Base-by-base conservation (phyloP, 2,888 invertebrate species). In the Drosophila koepferae region DNA sequence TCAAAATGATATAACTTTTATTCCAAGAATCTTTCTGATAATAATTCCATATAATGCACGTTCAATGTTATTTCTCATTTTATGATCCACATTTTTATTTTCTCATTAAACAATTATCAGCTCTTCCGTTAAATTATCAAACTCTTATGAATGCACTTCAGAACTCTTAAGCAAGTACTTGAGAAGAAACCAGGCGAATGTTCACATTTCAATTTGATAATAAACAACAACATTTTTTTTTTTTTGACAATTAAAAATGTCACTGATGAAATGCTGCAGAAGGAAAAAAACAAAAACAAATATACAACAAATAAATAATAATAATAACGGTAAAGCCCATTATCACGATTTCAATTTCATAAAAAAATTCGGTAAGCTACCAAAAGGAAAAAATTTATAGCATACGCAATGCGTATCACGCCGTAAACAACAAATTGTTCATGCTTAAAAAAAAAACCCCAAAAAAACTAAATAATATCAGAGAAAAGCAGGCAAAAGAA, bases 341-440 rank as follows among this genome's bases (percentile, higher is more conserved):
- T 63, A 78, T 67, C n/a, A 36, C 7, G 12, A 18, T 31, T 31
- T 46, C 12, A 59, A 58, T 69, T 63, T 51, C 59, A 58, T 51
- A 62, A 41, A 40, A 54, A 23, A 36, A 23, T 41, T 28, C n/a
- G 43, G 36, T 20, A 31, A 41, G 44, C 49, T 56, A 18, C 64
- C 34, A 31, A 5, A 36, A 76, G 41, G 0, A 20, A 40, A 16
- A 64, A 69, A 62, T 62, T 78, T 75, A 59, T 59, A 69, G 14
- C 51, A 28, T 10, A 36, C 43, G 44, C 48, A 43, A 46, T 70
- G 81, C 77, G 63, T 76, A 89, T 81, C 89, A 72, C 85, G 79
- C 64, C 62, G 48, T 60, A n/a, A 66, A 82, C 69, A 51, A 46
- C 44, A 59, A 48, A 68, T 63, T 46, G 59, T 40, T 48, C 51